Evolutionary conservation across 2,888 invertebrate species (phyloP).

Genomic region (Clitarchus hookeri): DNA sequence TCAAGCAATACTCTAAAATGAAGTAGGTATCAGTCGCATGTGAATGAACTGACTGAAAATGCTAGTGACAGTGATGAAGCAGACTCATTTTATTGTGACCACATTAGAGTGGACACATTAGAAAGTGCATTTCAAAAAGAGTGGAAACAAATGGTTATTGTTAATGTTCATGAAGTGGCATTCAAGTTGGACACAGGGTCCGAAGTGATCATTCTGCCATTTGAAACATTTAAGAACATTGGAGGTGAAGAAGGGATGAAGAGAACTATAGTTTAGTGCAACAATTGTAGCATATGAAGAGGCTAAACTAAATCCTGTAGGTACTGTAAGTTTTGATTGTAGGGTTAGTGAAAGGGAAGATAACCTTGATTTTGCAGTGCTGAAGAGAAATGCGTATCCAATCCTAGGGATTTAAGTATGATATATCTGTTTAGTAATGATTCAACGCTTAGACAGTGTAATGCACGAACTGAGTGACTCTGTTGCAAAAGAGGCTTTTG

Average conservation of each 20-base stretch:
- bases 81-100: neutral
- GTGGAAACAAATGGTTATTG: neutral
- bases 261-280: neutral
- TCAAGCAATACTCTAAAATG: neutral
- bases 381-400: neutral
- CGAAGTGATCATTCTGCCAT: neutral
- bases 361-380: no score
- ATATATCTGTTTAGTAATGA: neutral
- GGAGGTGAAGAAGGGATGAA: neutral
- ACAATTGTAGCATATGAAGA: neutral
- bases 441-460: neutral
- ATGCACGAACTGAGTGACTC: no score
- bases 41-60: no score
- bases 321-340: no score
- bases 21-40: neutral
- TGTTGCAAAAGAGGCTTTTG: neutral
- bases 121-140: neutral
- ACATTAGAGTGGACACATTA: neutral
- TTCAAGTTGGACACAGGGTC: neutral
- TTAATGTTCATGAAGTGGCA: neutral
- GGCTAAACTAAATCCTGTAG: neutral
- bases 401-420: neutral
- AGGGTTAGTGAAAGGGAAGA: neutral
- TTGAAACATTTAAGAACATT: neutral
- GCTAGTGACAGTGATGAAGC: neutral